phyloP scores from a whole-genome alignment of 1,140 invertebrate species.

The Helicorthomorpha holstii region DNA sequence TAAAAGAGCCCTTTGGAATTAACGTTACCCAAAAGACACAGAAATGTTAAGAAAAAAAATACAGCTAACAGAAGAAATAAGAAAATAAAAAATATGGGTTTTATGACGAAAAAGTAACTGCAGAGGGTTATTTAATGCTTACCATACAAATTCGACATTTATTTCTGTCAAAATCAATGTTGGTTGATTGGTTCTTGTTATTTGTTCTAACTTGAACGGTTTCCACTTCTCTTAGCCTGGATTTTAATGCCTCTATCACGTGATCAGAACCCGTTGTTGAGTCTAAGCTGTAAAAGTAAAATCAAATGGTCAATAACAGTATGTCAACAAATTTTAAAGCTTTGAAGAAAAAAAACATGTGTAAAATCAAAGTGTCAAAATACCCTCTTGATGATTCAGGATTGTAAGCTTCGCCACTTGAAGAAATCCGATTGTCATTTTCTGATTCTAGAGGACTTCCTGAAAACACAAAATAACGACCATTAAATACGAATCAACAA shows the following conservation, averaged over 20 bases:
- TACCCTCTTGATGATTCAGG: no score
- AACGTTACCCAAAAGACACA: no score
- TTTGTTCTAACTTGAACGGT: no score
- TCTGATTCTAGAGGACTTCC: neutral
- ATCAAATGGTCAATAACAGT: neutral
- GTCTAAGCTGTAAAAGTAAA: constrained; percentile 2
- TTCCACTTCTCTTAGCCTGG: constrained; percentile 48
- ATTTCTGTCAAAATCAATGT: constrained; percentile 20
- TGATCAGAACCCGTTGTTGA: constrained; percentile 20
- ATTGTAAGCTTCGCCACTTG: neutral
- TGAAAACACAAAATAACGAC: neutral
- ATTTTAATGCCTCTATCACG: constrained; percentile 53
- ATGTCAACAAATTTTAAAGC: no score
- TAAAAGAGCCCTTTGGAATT: no score
- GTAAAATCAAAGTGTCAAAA: no score
- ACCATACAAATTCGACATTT: constrained; percentile 82
- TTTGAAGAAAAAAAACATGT: no score
- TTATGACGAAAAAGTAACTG: no score
- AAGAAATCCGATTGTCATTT: constrained; percentile 1
- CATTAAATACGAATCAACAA: neutral
- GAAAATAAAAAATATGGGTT: no score
- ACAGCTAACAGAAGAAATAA: no score
- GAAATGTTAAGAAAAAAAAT: no score
- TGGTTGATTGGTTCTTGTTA: constrained; percentile 29
- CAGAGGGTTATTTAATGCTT: no score